A percentile compares a stretch with the other conserved stretches of the same genome.
Evolutionary conservation across 2,797 vertebrate species (phyloP).

Genomic region (Pangasius djambal): DNA sequence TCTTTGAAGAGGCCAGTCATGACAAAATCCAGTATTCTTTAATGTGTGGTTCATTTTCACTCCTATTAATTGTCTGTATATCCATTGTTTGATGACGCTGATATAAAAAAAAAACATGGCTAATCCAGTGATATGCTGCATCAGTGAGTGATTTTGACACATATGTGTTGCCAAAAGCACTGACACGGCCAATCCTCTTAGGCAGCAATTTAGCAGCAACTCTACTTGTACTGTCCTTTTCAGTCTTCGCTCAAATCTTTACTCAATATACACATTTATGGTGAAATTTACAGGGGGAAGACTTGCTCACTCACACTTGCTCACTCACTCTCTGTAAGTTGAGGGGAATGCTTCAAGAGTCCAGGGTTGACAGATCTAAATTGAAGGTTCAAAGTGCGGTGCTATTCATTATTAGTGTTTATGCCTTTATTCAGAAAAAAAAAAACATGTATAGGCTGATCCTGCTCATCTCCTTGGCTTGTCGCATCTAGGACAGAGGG

Average conservation of each 20-base stretch:
- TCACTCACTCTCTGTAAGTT: constrained; percentile 66
- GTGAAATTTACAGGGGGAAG: constrained; percentile 68
- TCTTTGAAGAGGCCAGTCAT: not conserved
- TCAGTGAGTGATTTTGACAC: constrained; percentile 65
- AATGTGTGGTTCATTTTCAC: not conserved
- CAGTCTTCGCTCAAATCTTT: constrained; percentile 51
- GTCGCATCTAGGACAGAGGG: constrained; percentile 84
- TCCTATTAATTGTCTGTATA: not conserved
- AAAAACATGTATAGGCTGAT: constrained; percentile 68
- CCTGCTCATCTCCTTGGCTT: constrained; percentile 93
- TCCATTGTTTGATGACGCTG: not conserved
- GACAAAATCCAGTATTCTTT: not conserved
- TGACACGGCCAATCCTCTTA: constrained; percentile 65
- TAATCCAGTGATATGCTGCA: constrained; percentile 80
- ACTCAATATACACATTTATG: constrained; percentile 71
- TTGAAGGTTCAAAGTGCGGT: constrained; percentile 96
- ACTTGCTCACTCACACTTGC: constrained; percentile 61
- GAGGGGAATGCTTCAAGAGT: constrained; percentile 88
- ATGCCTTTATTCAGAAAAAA: constrained; percentile 89
- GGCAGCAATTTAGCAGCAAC: constrained; percentile 77
- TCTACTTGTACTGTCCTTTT: constrained; percentile 70
- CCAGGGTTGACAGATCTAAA: constrained; percentile 74
- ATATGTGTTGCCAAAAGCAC: constrained; percentile 56
- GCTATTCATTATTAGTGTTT: constrained; percentile 83
- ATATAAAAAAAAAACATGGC: constrained; percentile 15